These are phyloP conservation scores for Pomacea canaliculata DNA, from an alignment of 2,888 invertebrate species.

Conservation along the genomic window DNA sequence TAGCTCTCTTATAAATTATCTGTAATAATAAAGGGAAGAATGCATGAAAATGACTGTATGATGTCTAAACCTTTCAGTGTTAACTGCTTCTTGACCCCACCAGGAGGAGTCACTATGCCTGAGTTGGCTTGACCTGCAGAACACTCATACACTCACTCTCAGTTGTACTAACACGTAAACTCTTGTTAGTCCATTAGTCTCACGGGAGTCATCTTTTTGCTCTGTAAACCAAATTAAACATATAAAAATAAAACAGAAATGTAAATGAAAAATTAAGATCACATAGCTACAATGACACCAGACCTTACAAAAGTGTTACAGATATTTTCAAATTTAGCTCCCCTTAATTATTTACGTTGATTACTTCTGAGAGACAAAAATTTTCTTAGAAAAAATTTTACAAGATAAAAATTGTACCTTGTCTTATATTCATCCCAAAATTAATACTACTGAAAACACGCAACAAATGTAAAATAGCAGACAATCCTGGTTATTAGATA, in stretches of 20 bases:
- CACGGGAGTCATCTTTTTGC: slow-evolving; percentile 71
- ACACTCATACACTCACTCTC: slow-evolving; percentile 92
- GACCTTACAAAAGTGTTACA: no score
- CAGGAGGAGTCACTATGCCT: background rate
- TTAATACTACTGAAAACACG: no score
- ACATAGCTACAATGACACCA: background rate
- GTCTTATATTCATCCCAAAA: no score
- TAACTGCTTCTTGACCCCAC: slow-evolving; percentile 7
- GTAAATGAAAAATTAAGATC: background rate
- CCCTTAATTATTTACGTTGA: no score
- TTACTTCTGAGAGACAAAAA: no score
- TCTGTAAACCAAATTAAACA: background rate
- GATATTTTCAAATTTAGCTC: no score
- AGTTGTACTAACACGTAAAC: slow-evolving; percentile 78
- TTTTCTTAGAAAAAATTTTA: no score
- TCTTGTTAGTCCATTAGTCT: slow-evolving; percentile 86
- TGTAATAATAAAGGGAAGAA: background rate
- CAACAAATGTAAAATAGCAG: no score
- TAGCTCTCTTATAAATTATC: background rate
- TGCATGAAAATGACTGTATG: no score
- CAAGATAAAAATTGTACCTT: no score
- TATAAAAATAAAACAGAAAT: no score
- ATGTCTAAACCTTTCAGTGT: slow-evolving; percentile 22
- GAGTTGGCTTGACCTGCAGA: slow-evolving; percentile 80
- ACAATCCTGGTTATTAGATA: no score